Base-by-base conservation (phyloP, 2,113 vertebrate species). In the Carassius carassius region DNA sequence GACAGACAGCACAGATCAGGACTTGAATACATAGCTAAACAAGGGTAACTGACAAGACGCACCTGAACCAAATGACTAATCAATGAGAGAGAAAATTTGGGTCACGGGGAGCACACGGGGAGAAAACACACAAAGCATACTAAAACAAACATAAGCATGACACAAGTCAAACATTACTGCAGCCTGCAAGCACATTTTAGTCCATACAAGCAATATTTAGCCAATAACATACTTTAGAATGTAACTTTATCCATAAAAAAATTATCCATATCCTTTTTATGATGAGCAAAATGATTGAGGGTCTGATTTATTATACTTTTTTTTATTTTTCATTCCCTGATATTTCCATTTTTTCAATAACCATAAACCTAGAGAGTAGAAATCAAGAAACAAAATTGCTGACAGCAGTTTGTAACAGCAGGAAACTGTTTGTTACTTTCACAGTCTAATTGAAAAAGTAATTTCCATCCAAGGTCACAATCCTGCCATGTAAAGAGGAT, bases 401-500 rank as follows among this genome's bases (percentile, higher is more conserved):
- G 11, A 60, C 19, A 14, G 76, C 17, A 70, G 6, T 70, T 37
- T 9, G 8, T 70, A 32, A 41, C 12, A 23, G 19, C 51, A 75
- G 14, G 44, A 51, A 75, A 75, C 23, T 14, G 10, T 32, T 37
- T 35, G 49, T 60, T 60, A 78, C 10, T 78, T 78, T 60, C 29
- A 29, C 29, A 78, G 54, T 78, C 54, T 41, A 41, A 60, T 23
- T 58, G 51, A 51, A 35, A 54, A 75, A 58, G 49, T 4, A 60
- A 72, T 67, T 41, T 41, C 32, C 58, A 12, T 81, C 47, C 32
- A 44, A 47, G 32, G 75, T 74, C 35, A 54, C 77, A 67, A 82
- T 87, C 67, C 49, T 47, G 75, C 70, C 35, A 51, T 75, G 78
- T 75, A 41, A 81, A 62, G 41, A 37, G 83, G 47, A 29, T 78